Percentiles rank a stretch among this genome's conserved stretches.
Conservation (phyloP, 2,797 vertebrate genomes). For the Spinibarbus caldwelli region DNA sequence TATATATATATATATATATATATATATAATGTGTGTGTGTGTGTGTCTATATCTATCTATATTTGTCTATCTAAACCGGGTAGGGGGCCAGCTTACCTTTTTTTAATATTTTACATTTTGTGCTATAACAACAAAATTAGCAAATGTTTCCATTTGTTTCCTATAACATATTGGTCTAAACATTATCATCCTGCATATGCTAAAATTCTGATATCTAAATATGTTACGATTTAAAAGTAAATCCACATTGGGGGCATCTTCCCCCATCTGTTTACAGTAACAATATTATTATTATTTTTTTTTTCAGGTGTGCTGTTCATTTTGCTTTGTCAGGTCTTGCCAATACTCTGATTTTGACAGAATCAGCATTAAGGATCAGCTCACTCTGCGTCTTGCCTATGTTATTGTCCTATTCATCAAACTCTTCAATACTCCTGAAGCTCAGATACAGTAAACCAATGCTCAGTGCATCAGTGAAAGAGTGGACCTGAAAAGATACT, state of each 20-base stretch:
- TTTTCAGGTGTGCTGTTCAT: background rate
- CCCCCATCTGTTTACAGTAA: too few species aligned
- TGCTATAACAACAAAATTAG: background rate
- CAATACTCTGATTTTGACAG: slow-evolving; percentile 8
- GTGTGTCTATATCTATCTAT: too few species aligned
- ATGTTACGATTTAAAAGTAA: too few species aligned
- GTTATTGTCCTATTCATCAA: slow-evolving; percentile 13
- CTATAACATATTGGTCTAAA: too few species aligned
- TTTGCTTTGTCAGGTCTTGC: background rate
- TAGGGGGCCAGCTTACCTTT: background rate
- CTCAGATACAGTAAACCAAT: background rate
- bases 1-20: background rate
- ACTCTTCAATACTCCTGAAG: background rate
- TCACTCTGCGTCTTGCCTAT: background rate
- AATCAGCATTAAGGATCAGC: background rate
- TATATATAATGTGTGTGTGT: too few species aligned
- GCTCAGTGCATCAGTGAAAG: background rate
- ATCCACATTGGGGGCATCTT: too few species aligned
- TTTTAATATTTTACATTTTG: background rate
- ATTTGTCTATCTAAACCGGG: too few species aligned
- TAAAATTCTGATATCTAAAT: too few species aligned
- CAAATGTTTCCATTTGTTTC: background rate
- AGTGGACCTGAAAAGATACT: too few species aligned
- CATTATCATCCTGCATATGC: too few species aligned
- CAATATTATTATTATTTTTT: too few species aligned